phyloP scores from a whole-genome alignment of 1,140 invertebrate genomes.

The Scaptomyza graminum region DNA sequence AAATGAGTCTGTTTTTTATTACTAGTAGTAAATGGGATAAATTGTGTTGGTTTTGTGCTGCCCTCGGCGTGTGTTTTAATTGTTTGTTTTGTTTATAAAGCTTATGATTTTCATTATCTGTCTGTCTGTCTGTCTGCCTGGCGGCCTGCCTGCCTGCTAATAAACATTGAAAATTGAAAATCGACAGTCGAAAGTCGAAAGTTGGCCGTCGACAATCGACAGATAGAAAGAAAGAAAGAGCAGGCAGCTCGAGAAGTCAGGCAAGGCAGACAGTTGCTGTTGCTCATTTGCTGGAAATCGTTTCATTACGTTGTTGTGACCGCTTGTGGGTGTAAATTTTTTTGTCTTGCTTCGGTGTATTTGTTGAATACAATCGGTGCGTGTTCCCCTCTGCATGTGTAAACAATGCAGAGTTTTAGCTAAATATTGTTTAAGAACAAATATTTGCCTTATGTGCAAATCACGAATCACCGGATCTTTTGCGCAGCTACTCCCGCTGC shows the following conservation, averaged over 20 bases:
- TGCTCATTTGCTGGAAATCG: constrained; percentile 38
- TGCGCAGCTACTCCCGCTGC: constrained; percentile 16
- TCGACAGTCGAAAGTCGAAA: constrained; percentile 42
- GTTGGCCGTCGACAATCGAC: constrained; percentile 50
- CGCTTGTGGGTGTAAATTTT: constrained; percentile 24
- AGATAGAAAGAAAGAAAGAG: constrained; percentile 45
- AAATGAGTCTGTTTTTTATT: not conserved
- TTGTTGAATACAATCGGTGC: constrained; percentile 28
- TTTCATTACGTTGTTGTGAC: not conserved
- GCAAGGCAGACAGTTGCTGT: constrained; percentile 37
- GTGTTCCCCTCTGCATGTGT: constrained; percentile 44
- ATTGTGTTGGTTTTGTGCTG: not conserved
- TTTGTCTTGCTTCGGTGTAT: constrained; percentile 26
- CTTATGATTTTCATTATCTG: constrained; percentile 73
- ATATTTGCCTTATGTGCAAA: constrained; percentile 74
- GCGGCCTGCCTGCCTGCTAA: constrained; percentile 38
- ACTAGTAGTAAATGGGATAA: not conserved
- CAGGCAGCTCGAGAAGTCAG: not conserved
- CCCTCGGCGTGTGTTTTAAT: constrained; percentile 37
- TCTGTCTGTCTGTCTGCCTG: constrained; percentile 4
- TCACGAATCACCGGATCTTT: constrained; percentile 43
- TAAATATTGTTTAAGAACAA: constrained; percentile 82
- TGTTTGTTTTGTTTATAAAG: constrained; percentile 81
- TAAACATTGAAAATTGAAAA: constrained; percentile 62
- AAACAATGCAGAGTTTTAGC: constrained; percentile 77